A percentile compares a stretch with the other conserved stretches of the same genome.
phyloP scores from a whole-genome alignment of 2,113 vertebrate species.

The Coptodon bakossiorum region DNA sequence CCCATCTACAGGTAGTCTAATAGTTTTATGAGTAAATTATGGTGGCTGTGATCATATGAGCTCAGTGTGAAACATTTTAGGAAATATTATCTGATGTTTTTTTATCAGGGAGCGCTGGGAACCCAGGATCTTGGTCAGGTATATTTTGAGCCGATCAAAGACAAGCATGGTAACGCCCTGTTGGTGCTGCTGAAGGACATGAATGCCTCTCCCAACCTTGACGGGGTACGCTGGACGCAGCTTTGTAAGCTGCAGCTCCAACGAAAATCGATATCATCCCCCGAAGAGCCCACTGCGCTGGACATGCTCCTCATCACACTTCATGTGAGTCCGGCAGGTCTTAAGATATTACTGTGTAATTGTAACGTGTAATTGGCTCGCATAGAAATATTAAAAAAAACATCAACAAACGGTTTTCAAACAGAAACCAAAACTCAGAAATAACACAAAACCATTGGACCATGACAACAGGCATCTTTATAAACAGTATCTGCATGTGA shows the following conservation, averaged over 20 bases:
- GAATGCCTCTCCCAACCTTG: slow-evolving; percentile 73
- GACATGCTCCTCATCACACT: slow-evolving; percentile 82
- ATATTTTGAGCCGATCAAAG: slow-evolving; percentile 85
- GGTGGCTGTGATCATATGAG: background rate
- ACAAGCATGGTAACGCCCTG: slow-evolving; percentile 88
- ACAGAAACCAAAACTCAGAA: background rate
- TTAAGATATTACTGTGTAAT: background rate
- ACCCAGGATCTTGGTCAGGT: slow-evolving; percentile 85
- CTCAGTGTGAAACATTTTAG: background rate
- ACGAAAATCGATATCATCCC: slow-evolving; percentile 83
- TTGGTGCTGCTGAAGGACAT: slow-evolving; percentile 84
- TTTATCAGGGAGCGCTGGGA: slow-evolving; percentile 77
- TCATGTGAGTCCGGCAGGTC: slow-evolving; percentile 69
- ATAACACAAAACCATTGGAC: background rate
- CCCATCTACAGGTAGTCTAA: slow-evolving; percentile 79
- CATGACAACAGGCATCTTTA: background rate
- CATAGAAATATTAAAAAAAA: background rate
- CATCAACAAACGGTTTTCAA: background rate
- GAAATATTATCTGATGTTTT: background rate
- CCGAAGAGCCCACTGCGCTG: slow-evolving; percentile 82
- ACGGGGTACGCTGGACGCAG: slow-evolving; percentile 81
- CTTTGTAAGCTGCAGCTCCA: slow-evolving; percentile 82
- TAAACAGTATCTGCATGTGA: background rate
- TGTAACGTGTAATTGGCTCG: background rate
- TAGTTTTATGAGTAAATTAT: background rate